Conservation (phyloP, 2,113 vertebrate species). For the Albula glossodonta region DNA sequence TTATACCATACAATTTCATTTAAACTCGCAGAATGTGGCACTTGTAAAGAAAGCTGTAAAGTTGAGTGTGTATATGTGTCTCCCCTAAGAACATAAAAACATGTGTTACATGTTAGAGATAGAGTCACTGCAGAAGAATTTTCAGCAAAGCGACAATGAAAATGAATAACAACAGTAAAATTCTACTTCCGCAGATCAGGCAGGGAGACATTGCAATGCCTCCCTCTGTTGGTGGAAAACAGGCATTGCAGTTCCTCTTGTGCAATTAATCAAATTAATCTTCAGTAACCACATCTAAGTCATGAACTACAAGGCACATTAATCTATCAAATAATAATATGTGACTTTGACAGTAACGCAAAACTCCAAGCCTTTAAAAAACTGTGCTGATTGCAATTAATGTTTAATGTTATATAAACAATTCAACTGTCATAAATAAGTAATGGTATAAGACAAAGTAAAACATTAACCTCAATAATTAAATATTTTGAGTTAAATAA, state of each 20-base stretch:
- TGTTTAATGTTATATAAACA: neutral
- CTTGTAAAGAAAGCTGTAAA: conserved; percentile 22
- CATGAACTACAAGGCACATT: neutral
- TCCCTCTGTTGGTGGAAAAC: conserved; percentile 20
- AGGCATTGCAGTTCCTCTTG: neutral
- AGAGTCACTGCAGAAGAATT: conserved; percentile 23
- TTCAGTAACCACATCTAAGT: neutral
- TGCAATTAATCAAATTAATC: neutral
- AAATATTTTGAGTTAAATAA: neutral
- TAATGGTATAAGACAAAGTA: no score
- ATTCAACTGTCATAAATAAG: no score
- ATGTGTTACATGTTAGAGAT: conserved; percentile 16
- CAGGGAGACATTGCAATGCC: neutral
- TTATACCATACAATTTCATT: conserved; percentile 7
- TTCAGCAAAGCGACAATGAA: conserved; percentile 6
- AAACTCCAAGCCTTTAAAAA: neutral
- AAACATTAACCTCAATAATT: neutral
- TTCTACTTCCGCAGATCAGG: neutral
- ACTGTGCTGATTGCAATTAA: neutral
- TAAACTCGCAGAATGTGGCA: conserved; percentile 12
- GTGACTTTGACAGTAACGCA: neutral
- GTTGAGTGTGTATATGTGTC: neutral
- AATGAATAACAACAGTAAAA: conserved; percentile 29
- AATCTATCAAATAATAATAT: neutral
- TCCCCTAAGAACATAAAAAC: conserved; percentile 4